Evolutionary conservation across 2,797 vertebrate genomes (phyloP).

Genomic region (Tapirus indicus): DNA sequence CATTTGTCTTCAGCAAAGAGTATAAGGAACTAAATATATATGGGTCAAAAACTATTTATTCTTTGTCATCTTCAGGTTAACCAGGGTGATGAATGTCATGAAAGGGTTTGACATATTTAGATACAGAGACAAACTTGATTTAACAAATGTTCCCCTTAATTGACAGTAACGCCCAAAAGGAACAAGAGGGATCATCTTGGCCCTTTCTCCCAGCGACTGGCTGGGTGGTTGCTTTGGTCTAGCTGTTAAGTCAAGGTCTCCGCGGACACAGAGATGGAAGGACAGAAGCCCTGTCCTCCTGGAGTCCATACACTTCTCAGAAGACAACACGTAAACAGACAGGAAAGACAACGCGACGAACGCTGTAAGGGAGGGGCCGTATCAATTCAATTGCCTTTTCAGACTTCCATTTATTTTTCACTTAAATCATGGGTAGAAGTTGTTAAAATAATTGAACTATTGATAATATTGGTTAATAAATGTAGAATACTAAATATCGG

Average conservation of each 20-base stretch:
- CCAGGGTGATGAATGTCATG: background rate
- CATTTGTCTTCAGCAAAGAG: background rate
- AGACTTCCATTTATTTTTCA: background rate
- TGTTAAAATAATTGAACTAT: background rate
- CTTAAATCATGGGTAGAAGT: background rate
- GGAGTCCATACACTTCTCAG: background rate
- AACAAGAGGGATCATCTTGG: background rate
- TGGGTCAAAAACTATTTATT: background rate
- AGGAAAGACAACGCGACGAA: background rate
- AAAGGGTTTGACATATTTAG: background rate
- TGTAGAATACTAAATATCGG: background rate
- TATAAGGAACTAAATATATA: background rate
- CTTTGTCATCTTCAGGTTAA: background rate
- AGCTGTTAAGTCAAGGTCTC: background rate
- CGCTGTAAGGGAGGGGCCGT: background rate
- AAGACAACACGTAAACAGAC: background rate
- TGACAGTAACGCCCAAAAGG: background rate
- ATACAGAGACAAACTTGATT: background rate
- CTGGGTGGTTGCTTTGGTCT: background rate
- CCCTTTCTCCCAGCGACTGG: background rate
- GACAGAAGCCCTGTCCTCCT: background rate
- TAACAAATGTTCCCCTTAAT: background rate
- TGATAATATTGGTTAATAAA: background rate
- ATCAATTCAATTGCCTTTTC: background rate
- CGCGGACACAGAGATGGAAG: background rate